These are phyloP conservation scores for Aleiodes testaceus DNA, from an alignment of 2,888 invertebrate species.

Conservation along the genomic window DNA sequence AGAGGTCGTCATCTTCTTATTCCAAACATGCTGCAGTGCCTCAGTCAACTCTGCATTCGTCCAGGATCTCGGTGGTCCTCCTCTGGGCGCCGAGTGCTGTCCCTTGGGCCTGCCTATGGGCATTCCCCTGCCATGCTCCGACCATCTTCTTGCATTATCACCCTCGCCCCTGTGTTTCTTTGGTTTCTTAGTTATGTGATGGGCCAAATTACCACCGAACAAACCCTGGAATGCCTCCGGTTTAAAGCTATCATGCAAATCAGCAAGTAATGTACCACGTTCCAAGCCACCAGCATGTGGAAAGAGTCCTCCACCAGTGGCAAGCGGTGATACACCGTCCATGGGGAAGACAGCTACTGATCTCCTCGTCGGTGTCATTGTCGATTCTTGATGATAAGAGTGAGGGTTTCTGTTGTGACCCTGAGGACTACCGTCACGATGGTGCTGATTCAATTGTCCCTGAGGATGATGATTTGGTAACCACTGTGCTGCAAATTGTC, in stretches of 20 bases:
- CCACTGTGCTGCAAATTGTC: slow-evolving; percentile 70
- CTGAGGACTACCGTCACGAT: slow-evolving; percentile 66
- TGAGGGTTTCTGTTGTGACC: slow-evolving; percentile 52
- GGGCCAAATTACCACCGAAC: slow-evolving; percentile 58
- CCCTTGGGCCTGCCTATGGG: slow-evolving; percentile 89
- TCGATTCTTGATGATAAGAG: slow-evolving; percentile 56
- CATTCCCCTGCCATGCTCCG: slow-evolving; percentile 67
- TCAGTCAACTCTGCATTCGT: slow-evolving; percentile 93
- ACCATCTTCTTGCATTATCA: slow-evolving; percentile 64
- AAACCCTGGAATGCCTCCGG: slow-evolving; percentile 67
- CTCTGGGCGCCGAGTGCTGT: slow-evolving; percentile 92
- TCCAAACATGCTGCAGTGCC: slow-evolving; percentile 95
- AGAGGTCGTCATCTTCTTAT: slow-evolving; percentile 95
- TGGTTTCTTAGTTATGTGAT: slow-evolving; percentile 62
- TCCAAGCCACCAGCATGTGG: slow-evolving; percentile 63
- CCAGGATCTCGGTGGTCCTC: slow-evolving; percentile 93
- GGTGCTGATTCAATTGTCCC: slow-evolving; percentile 57
- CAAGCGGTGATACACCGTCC: slow-evolving; percentile 62
- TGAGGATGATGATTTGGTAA: slow-evolving; percentile 64
- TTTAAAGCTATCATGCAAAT: slow-evolving; percentile 69
- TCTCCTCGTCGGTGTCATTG: slow-evolving; percentile 55
- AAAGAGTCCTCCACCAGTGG: slow-evolving; percentile 61
- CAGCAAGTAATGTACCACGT: slow-evolving; percentile 62
- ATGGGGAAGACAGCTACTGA: slow-evolving; percentile 64
- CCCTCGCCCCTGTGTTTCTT: slow-evolving; percentile 64